A percentile compares a stretch with the other conserved stretches of the same genome.
Evolutionary conservation across 2,888 invertebrate species (phyloP).

Genomic region (Camponotus fellah): DNA sequence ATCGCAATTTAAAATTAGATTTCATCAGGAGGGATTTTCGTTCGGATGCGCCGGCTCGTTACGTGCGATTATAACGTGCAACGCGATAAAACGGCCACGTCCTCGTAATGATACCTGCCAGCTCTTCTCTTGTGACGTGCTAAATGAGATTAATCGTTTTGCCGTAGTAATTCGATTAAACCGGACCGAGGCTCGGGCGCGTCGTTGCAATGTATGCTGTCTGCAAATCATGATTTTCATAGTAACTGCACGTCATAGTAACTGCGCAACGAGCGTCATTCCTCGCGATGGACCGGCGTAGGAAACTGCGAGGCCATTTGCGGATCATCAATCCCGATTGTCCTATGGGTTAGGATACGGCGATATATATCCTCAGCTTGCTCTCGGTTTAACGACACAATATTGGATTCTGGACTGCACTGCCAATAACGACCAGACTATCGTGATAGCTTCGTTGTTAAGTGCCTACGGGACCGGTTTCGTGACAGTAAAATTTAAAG

Average conservation of each 20-base stretch:
- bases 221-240: constrained; percentile 73
- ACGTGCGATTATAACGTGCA: constrained; percentile 25
- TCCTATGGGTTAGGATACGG: constrained; percentile 2
- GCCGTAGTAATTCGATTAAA: constrained; percentile 74
- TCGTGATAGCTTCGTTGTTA: constrained; percentile 34
- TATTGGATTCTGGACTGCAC: constrained; percentile 40
- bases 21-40: constrained; percentile 36
- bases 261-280: constrained; percentile 43
- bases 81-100: constrained; percentile 41
- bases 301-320: constrained; percentile 59
- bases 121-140: constrained; percentile 26
- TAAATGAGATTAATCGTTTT: constrained; percentile 77
- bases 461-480: neutral
- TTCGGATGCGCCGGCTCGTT: constrained; percentile 10
- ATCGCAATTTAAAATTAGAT: constrained; percentile 43
- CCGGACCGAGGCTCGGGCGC: constrained; percentile 34
- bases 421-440: constrained; percentile 40
- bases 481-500: constrained; percentile 8
- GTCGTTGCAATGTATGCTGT: constrained; percentile 64
- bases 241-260: constrained; percentile 16
- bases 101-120: constrained; percentile 31
- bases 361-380: constrained; percentile 32
- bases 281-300: constrained; percentile 43
- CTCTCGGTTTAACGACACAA: constrained; percentile 56
- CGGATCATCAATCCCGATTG: constrained; percentile 68